Conservation (phyloP, 2,113 vertebrate genomes). For the Scophthalmus maximus region DNA sequence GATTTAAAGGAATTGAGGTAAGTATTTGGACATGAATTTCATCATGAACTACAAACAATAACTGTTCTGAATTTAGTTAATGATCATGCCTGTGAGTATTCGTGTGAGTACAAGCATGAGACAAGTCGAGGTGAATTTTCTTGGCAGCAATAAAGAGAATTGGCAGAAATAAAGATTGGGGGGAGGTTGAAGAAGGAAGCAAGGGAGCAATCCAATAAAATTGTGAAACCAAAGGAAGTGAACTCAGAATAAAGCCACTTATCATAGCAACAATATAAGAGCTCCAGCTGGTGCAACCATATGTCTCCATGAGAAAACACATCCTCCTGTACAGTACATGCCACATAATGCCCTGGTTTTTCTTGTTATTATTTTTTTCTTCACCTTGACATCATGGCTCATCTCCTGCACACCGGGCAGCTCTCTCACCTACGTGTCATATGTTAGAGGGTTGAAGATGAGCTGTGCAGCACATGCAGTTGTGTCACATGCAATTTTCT, state of each 20-base stretch:
- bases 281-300: conserved; percentile 62
- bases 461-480: not conserved
- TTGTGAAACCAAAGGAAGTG: conserved; percentile 36
- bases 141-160: conserved; percentile 33
- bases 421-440: conserved; percentile 24
- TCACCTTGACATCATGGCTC: conserved; percentile 18
- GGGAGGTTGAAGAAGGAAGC: conserved; percentile 10
- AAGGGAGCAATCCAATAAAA: conserved; percentile 38
- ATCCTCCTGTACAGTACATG: conserved; percentile 18
- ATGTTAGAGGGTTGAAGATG: conserved; percentile 7
- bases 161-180: conserved; percentile 38
- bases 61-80: conserved; percentile 9
- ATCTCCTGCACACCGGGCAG: conserved; percentile 14
- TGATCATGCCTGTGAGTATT: not conserved
- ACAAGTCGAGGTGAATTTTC: not conserved
- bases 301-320: conserved; percentile 60
- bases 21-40: not conserved
- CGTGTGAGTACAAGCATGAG: not conserved
- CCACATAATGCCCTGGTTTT: conserved; percentile 35
- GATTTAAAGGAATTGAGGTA: not conserved
- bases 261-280: conserved; percentile 46
- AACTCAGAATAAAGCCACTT: conserved; percentile 50
- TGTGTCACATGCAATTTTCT: not conserved
- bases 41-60: conserved; percentile 7
- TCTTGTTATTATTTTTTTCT: not conserved